Base-by-base conservation (phyloP, 2,797 vertebrate genomes). In the Scarus forsteni region DNA sequence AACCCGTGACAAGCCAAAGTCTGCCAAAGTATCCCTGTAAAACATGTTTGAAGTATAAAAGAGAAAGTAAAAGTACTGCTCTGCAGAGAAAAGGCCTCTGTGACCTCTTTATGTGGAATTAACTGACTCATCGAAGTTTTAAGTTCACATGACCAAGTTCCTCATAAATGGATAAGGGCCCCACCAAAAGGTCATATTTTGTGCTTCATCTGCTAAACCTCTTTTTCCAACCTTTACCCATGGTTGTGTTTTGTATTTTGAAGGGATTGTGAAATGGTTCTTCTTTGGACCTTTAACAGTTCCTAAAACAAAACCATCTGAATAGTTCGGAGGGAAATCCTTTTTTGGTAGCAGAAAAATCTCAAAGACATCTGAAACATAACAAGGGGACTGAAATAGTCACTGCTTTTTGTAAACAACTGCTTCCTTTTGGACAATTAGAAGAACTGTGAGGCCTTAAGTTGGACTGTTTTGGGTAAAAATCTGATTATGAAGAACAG, bases 301-400 rank as follows among this genome's bases (percentile, higher is more conserved):
- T 36, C 35, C 42, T 43, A 9, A 44, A 63, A 53, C 34, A 10
- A 35, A 35, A 53, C 46, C 36, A 43, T 12, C 8, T 19, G 18
- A 15, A 10, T n/a, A 1, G 39, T 6, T 34, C 34, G n/a, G 6
- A 16, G 36, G 36, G 16, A 18, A 46, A 18, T 18, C n/a, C n/a
- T 7, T 48, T 16, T 40, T 38, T 62, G 13, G 16, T 42, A 14
- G 16, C 39, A n/a, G n/a, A n/a, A n/a, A 10, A 45, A 54, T 13
- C 40, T 54, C 11, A 34, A 0, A 45, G n/a, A 63, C 60, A 61
- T 50, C 60, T 42, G 45, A 49, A 46, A 49, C 45, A 7, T 10
- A 35, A 39, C 38, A 51, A n/a, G 13, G 1, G 9, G 59, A 35
- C 35, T 16, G 35, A 15, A 9, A n/a, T 16, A 18, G 13, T 10